Percentiles rank a stretch among this genome's conserved stretches.
phyloP scores from a whole-genome alignment of 1,140 invertebrate genomes.

The Drosophila asahinai region DNA sequence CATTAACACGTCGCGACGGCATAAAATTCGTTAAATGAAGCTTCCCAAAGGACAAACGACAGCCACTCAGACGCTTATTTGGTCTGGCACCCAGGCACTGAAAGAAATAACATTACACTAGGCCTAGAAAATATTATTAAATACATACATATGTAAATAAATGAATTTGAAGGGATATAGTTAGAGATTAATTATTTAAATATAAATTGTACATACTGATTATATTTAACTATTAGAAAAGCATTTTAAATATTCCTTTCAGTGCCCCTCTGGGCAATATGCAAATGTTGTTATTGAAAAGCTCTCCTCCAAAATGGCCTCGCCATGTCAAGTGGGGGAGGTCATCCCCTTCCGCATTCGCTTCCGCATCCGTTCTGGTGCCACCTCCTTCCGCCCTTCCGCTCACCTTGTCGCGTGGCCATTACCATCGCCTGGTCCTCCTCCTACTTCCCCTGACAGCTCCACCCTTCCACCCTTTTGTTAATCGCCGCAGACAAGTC shows the following conservation, averaged over 20 bases:
- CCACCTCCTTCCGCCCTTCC: slow-evolving; percentile 18
- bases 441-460: neutral
- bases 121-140: too few species aligned
- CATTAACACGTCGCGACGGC: slow-evolving; percentile 73
- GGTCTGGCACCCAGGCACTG: slow-evolving; percentile 20
- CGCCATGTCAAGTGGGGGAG: slow-evolving; percentile 32
- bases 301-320: slow-evolving; percentile 43
- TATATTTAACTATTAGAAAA: neutral
- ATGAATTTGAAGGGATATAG: neutral
- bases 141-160: too few species aligned
- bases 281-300: slow-evolving; percentile 64
- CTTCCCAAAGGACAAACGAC: slow-evolving; percentile 40
- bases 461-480: slow-evolving; percentile 12
- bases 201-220: neutral
- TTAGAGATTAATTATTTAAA: neutral
- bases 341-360: slow-evolving; percentile 1
- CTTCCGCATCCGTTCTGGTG: slow-evolving; percentile 8
- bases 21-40: slow-evolving; percentile 67
- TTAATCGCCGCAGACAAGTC: slow-evolving; percentile 71
- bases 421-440: slow-evolving; percentile 20
- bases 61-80: slow-evolving; percentile 52
- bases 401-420: slow-evolving; percentile 39
- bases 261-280: slow-evolving; percentile 29
- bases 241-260: neutral
- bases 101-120: neutral